Conservation (phyloP, 2,113 vertebrate species). For the Blennius ocellaris region DNA sequence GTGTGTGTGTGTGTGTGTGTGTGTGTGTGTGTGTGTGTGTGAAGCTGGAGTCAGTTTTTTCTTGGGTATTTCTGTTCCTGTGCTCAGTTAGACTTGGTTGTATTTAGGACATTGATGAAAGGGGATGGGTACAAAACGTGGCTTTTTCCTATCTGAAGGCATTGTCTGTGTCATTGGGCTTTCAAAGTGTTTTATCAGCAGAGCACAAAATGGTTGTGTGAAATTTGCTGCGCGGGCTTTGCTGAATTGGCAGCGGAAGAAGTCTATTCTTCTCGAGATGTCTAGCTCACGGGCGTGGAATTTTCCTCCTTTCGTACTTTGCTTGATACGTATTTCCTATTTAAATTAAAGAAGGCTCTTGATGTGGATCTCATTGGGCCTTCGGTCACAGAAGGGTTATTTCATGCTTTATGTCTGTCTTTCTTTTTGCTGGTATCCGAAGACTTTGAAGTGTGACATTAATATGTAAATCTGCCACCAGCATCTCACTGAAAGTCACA, state of each 20-base stretch:
- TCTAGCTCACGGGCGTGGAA: constrained; percentile 68
- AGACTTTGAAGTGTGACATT: constrained; percentile 66
- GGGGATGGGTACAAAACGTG: constrained; percentile 60
- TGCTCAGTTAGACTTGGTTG: constrained; percentile 48
- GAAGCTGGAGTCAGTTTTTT: constrained; percentile 43
- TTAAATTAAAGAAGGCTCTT: constrained; percentile 66
- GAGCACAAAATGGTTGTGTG: constrained; percentile 72
- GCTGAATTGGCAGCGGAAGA: constrained; percentile 60
- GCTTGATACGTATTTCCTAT: constrained; percentile 63
- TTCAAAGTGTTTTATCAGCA: constrained; percentile 78
- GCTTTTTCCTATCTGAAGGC: constrained; percentile 67
- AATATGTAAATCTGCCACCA: constrained; percentile 50
- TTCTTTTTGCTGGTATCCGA: constrained; percentile 40
- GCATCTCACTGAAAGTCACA: constrained; percentile 22
- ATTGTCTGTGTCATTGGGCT: constrained; percentile 76
- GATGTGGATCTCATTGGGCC: constrained; percentile 70
- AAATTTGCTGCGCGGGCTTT: constrained; percentile 78
- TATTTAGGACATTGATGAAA: constrained; percentile 75
- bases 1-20: constrained; percentile 44
- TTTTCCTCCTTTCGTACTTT: constrained; percentile 59
- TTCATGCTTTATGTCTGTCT: constrained; percentile 56
- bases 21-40: constrained; percentile 25
- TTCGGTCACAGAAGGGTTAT: constrained; percentile 54
- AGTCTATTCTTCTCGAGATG: constrained; percentile 73
- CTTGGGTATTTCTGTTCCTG: constrained; percentile 43